These are phyloP conservation scores for Nyleta sp. DNA, from an alignment of 2,888 invertebrate genomes.

Conservation along the genomic window DNA sequence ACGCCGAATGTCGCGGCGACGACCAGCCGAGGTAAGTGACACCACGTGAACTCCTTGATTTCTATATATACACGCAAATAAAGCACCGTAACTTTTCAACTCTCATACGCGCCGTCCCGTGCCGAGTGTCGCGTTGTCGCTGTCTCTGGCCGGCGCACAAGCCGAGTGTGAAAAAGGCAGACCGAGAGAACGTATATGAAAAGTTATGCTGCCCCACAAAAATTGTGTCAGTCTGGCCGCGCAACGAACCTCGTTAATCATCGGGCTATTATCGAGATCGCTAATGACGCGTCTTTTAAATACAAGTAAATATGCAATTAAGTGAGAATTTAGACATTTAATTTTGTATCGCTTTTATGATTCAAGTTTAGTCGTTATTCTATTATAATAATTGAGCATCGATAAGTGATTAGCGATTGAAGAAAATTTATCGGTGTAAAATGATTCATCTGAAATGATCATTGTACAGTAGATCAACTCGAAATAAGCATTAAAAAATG, in stretches of 20 bases:
- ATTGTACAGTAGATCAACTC: too few relatives aligned
- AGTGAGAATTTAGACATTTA: too few relatives aligned
- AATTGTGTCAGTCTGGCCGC: constrained; percentile 71
- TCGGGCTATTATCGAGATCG: constrained; percentile 35
- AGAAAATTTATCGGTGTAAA: too few relatives aligned
- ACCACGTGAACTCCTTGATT: constrained; percentile 79
- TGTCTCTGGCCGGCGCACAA: constrained; percentile 18
- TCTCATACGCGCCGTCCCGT: constrained; percentile 33
- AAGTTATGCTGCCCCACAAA: constrained; percentile 68
- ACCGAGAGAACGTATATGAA: constrained; percentile 13
- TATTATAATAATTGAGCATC: too few relatives aligned
- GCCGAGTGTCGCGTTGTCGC: constrained; percentile 35
- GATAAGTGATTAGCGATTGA: too few relatives aligned
- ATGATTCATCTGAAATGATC: too few relatives aligned
- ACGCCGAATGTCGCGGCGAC: constrained; percentile 45
- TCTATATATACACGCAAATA: constrained; percentile 82
- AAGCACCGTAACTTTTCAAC: constrained; percentile 79
- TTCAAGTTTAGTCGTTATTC: too few relatives aligned
- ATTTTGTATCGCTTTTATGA: too few relatives aligned
- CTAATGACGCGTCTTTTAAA: constrained; percentile 20
- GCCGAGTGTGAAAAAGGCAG: constrained; percentile 62
- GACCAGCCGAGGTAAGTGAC: constrained; percentile 78
- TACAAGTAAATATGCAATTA: too few relatives aligned
- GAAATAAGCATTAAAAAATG: too few relatives aligned
- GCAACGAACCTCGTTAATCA: constrained; percentile 44